Conservation (phyloP, 1,140 invertebrate species). For the Drosophila repletoides region DNA sequence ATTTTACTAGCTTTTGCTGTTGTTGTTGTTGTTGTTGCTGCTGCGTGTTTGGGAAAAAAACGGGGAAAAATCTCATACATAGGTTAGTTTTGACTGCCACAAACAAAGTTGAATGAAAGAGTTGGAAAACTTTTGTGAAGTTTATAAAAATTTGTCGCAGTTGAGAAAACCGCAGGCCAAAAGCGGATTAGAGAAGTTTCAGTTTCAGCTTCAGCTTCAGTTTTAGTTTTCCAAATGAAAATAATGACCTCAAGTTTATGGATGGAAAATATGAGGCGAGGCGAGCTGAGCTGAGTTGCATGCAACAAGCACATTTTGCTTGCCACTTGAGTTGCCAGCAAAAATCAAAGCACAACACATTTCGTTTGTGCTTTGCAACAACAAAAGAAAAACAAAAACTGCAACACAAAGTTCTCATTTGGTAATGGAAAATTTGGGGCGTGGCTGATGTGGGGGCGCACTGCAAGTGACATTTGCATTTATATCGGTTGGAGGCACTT, state of each 20-base stretch:
- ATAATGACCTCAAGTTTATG: slow-evolving; percentile 41
- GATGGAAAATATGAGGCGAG: slow-evolving; percentile 29
- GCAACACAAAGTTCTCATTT: slow-evolving; percentile 25
- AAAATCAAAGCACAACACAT: slow-evolving; percentile 35
- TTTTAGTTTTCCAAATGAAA: too few relatives aligned
- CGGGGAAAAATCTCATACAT: slow-evolving; percentile 4
- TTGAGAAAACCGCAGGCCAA: slow-evolving; percentile 35
- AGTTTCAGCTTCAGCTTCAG: neutral
- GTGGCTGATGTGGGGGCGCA: neutral
- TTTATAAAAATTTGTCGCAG: slow-evolving; percentile 37
- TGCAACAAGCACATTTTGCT: slow-evolving; percentile 27
- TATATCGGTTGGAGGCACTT: too few relatives aligned
- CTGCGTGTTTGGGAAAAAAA: slow-evolving; percentile 15
- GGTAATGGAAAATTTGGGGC: slow-evolving; percentile 38
- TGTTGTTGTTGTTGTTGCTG: slow-evolving; percentile 24
- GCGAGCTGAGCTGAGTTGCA: too few relatives aligned
- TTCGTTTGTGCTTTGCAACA: too few relatives aligned
- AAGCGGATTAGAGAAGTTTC: slow-evolving; percentile 37
- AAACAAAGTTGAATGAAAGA: slow-evolving; percentile 30
- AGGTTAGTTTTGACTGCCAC: neutral
- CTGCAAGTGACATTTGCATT: slow-evolving; percentile 47
- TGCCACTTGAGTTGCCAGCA: slow-evolving; percentile 23
- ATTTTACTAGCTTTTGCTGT: slow-evolving; percentile 1
- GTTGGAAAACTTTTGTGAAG: slow-evolving; percentile 25
- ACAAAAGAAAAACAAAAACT: slow-evolving; percentile 9